Conservation (phyloP, 1,140 invertebrate genomes). For the Bombus waltoni region DNA sequence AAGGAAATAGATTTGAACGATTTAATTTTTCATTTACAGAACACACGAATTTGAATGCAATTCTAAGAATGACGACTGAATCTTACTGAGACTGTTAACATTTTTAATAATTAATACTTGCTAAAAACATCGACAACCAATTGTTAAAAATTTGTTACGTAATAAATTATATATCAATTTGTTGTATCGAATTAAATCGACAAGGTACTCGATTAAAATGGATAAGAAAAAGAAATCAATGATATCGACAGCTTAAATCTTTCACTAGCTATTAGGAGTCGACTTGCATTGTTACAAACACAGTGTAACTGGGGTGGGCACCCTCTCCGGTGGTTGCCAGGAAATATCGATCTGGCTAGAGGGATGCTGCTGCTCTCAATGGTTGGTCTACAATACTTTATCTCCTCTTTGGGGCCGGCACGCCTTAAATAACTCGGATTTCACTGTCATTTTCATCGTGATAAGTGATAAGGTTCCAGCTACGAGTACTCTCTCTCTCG, state of each 20-base stretch:
- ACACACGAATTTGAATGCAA: neutral
- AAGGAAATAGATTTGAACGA: too few species aligned
- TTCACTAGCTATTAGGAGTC: conserved; percentile 68
- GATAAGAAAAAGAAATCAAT: neutral
- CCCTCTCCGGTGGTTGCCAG: conserved; percentile 76
- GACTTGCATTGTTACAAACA: conserved; percentile 77
- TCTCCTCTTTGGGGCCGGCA: conserved; percentile 56
- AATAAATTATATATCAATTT: neutral
- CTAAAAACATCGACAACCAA: neutral
- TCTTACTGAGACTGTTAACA: too few species aligned
- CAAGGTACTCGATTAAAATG: neutral
- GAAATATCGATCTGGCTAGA: conserved; percentile 76
- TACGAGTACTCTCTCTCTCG: neutral
- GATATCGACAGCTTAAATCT: conserved; percentile 48
- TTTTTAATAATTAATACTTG: neutral
- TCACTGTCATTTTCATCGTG: conserved; percentile 52
- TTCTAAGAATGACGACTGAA: neutral
- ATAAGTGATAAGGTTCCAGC: neutral
- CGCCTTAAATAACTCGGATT: conserved; percentile 67
- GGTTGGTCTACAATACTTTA: conserved; percentile 64
- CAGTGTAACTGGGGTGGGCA: conserved; percentile 62
- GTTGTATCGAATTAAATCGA: neutral
- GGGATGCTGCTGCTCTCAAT: conserved; percentile 70
- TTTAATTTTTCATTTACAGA: neutral
- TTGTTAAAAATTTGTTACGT: neutral